Conservation (phyloP, 2,113 vertebrate species). For the Lagenorhynchus albirostris region DNA sequence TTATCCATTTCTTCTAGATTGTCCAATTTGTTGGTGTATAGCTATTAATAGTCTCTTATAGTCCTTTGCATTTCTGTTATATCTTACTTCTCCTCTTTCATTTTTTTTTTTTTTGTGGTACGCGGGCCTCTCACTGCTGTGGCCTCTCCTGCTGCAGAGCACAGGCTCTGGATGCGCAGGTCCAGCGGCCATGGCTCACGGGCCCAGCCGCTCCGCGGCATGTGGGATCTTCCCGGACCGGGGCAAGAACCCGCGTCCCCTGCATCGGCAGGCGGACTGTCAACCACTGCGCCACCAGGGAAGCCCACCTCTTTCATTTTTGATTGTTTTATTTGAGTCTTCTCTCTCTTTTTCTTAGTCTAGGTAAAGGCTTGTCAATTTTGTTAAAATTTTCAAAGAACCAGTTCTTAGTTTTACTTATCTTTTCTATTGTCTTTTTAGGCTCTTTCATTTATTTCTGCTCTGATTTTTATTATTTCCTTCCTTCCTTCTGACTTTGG, state of each 20-base stretch:
- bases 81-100: background rate
- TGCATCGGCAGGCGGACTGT: too few species aligned
- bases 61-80: background rate
- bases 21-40: background rate
- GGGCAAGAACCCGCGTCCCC: too few species aligned
- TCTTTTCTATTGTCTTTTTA: background rate
- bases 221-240: too few species aligned
- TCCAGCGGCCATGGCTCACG: too few species aligned
- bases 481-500: background rate
- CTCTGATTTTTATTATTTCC: background rate
- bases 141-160: too few species aligned
- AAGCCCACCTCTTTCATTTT: too few species aligned
- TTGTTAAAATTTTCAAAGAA: background rate
- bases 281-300: too few species aligned
- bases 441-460: background rate
- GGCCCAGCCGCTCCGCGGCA: accelerated
- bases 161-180: too few species aligned
- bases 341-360: background rate
- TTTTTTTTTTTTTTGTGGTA: too few species aligned
- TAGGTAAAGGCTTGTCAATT: background rate
- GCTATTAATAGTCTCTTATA: background rate
- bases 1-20: background rate
- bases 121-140: too few species aligned
- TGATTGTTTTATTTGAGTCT: background rate
- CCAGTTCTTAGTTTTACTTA: background rate